Base-by-base conservation (phyloP, 2,113 vertebrate genomes). In the Callospermophilus lateralis region DNA sequence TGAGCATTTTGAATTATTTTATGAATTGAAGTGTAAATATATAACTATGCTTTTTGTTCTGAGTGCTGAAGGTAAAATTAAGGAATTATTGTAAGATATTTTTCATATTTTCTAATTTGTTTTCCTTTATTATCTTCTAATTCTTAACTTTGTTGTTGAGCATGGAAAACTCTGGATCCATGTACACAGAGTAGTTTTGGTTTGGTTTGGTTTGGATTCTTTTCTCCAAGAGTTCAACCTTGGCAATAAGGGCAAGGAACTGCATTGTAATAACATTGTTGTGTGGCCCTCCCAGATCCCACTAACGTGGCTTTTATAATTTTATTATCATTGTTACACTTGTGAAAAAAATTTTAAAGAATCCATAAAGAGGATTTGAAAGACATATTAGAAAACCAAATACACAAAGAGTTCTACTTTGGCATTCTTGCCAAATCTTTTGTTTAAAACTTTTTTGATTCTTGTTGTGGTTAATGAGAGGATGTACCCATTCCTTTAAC, bases 1-100 rank as follows among this genome's bases (percentile, higher is more conserved):
- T 58, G 26, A 80, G 7, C 79, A 22, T 77, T 77, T 93, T 72
- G 8, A 93, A 67, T 94, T 61, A 67, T 87, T 90, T 93, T 84
- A 72, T 78, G 22, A 42, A 20, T 77, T 93, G 20, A 91, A 19
- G 28, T 88, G 8, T 74, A 84, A 79, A 63, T 80, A 10, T 28
- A 1, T 86, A 81, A 76, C 32, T 81, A 39, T 28, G 10, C 73
- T 72, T 58, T 89, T 94, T 53, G 28, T 48, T 89, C 7, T 32
- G 51, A 87, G 11, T 30, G 10, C 63, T 73, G 24, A 91, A 68
- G 32, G 12, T 84, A 34, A 79, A n/a, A 55, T 84, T 90, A 73
- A 96, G 90, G 26, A 84, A n/a, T 85, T 74, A 55, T 70, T 81
- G 8, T 37, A 20, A 65, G 8, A 5, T 30, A 48, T 89, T 80